These are phyloP conservation scores for Pachycephus smyrnensis DNA, from an alignment of 2,888 invertebrate species.

Conservation along the genomic window DNA sequence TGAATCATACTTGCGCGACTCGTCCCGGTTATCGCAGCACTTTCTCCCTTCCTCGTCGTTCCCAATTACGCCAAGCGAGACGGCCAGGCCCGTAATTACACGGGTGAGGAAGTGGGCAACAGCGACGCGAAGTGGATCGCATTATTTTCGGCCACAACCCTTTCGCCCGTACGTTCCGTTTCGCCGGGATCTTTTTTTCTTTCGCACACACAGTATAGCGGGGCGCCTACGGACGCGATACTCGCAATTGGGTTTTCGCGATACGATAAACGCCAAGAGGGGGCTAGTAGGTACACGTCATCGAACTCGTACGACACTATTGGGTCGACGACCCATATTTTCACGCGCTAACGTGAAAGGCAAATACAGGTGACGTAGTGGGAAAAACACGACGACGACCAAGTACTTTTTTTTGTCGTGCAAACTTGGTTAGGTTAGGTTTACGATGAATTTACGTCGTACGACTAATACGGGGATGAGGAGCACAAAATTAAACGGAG, in stretches of 20 bases:
- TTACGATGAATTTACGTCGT: background rate
- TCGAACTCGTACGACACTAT: background rate
- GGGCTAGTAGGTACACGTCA: background rate
- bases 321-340: background rate
- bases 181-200: background rate
- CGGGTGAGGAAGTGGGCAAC: constrained; percentile 44
- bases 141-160: constrained; percentile 35
- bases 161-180: constrained; percentile 38
- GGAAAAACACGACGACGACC: background rate
- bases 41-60: constrained; percentile 45
- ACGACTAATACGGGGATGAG: background rate
- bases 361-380: background rate
- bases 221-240: constrained; percentile 19
- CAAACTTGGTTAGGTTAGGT: background rate
- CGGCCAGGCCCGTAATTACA: constrained; percentile 49
- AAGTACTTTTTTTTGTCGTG: background rate
- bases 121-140: constrained; percentile 22
- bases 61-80: constrained; percentile 36
- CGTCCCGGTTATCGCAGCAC: constrained; percentile 33
- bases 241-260: constrained; percentile 30
- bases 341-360: background rate
- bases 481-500: background rate
- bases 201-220: background rate
- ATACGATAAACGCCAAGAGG: background rate
- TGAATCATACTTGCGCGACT: constrained; percentile 26